A percentile compares a stretch with the other conserved stretches of the same genome.
Evolutionary conservation across 2,888 invertebrate genomes (phyloP).

Genomic region (Eupithecia inturbata): DNA sequence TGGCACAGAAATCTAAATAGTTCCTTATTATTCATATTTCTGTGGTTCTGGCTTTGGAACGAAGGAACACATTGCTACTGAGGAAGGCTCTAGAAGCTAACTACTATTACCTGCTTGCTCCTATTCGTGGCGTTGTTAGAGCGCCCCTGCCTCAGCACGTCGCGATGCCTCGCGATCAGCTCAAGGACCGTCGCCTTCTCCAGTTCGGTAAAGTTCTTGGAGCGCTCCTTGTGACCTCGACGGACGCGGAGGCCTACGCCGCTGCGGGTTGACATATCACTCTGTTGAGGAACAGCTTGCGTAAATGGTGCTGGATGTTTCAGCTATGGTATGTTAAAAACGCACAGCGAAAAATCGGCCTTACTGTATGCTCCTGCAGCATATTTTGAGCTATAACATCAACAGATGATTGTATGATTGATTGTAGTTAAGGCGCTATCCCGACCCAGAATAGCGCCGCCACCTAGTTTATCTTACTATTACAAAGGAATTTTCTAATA

Average conservation of each 20-base stretch:
- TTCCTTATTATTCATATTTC: too few relatives aligned
- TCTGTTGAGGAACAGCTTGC: conserved; percentile 51
- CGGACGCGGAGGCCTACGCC: conserved; percentile 72
- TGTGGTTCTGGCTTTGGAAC: too few relatives aligned
- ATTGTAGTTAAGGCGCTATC: too few relatives aligned
- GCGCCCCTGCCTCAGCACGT: conserved; percentile 82
- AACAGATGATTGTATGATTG: not conserved
- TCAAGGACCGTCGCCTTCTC: conserved; percentile 81
- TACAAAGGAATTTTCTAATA: too few relatives aligned
- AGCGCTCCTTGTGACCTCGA: conserved; percentile 82
- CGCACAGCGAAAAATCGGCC: not conserved
- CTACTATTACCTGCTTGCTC: conserved; percentile 75
- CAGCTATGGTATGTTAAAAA: not conserved
- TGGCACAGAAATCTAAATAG: too few relatives aligned
- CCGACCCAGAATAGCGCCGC: too few relatives aligned
- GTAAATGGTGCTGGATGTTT: not conserved
- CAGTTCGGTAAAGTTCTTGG: conserved; percentile 82
- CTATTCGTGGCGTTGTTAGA: conserved; percentile 83
- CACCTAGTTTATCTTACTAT: too few relatives aligned
- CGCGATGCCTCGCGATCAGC: conserved; percentile 78
- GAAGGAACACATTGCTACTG: too few relatives aligned
- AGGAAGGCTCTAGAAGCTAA: not conserved
- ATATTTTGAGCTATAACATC: not conserved
- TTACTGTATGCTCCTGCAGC: not conserved
- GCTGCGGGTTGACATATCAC: conserved; percentile 80